Percentiles rank a stretch among this genome's conserved stretches.
phyloP scores from a whole-genome alignment of 1,140 invertebrate genomes.

The Papilio machaon region DNA sequence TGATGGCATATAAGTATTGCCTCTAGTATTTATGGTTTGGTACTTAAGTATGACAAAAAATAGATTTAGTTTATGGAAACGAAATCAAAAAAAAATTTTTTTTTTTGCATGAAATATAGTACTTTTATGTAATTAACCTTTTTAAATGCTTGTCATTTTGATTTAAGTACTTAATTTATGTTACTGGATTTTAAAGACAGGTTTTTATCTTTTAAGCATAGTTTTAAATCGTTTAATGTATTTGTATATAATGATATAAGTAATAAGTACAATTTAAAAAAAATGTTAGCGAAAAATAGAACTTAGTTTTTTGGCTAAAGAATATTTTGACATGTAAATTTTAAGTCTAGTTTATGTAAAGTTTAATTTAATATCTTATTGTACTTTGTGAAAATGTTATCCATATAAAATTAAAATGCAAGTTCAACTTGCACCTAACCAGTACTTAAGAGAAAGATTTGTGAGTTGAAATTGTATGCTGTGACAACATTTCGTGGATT shows the following conservation, averaged over 20 bases:
- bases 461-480: neutral
- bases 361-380: slow-evolving; percentile 46
- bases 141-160: slow-evolving; percentile 4
- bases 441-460: neutral
- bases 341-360: slow-evolving; percentile 34
- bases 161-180: slow-evolving; percentile 1
- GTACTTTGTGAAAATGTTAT: neutral
- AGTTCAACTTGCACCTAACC: neutral
- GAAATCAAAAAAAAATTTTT: neutral
- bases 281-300: neutral
- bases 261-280: slow-evolving; percentile 2
- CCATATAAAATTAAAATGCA: neutral
- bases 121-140: neutral
- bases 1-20: neutral
- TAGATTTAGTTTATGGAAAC: neutral
- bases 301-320: neutral
- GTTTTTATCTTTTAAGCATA: slow-evolving; percentile 1
- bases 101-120: neutral
- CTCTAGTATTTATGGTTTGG: neutral
- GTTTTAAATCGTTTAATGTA: neutral
- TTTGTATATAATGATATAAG: slow-evolving; percentile 3
- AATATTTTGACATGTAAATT: neutral
- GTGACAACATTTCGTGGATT: neutral
- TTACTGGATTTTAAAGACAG: neutral
- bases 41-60: too few species aligned